These are phyloP conservation scores for Chaetogeoica ovagalla DNA, from an alignment of 2,888 invertebrate species.

Conservation along the genomic window DNA sequence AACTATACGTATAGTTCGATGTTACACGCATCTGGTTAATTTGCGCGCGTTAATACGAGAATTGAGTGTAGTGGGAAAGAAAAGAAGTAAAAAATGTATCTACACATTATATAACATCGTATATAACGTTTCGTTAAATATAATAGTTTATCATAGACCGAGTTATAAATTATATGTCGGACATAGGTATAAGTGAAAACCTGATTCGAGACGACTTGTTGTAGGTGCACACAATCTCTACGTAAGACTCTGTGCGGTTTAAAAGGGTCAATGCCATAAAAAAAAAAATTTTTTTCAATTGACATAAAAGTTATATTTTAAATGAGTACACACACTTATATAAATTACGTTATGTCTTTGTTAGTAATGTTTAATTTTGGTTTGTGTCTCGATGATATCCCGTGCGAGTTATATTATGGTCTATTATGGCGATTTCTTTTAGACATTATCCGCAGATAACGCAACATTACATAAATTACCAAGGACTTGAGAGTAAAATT, in stretches of 20 bases:
- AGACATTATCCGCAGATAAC: no score
- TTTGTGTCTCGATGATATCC: no score
- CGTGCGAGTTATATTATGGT: no score
- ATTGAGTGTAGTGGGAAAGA: neutral
- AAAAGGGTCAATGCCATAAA: constrained; percentile 13
- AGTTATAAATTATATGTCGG: neutral
- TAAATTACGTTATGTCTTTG: neutral
- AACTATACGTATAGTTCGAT: neutral
- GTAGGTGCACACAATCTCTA: neutral
- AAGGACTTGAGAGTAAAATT: no score
- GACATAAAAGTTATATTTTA: neutral
- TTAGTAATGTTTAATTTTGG: no score
- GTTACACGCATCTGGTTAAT: neutral
- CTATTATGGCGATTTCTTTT: no score
- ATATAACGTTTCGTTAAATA: neutral
- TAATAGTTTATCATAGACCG: neutral
- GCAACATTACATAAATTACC: no score
- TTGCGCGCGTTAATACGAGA: neutral
- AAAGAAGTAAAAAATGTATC: neutral
- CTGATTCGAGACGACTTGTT: constrained; percentile 14
- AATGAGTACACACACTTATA: neutral
- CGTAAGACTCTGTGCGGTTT: neutral
- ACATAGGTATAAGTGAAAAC: neutral
- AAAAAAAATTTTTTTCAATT: neutral
- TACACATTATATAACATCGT: neutral